Evolutionary conservation across 1,140 invertebrate genomes (phyloP), one percentile per base, ranked within the genome.

Genomic region (Tetramorium parvispinum): DNA sequence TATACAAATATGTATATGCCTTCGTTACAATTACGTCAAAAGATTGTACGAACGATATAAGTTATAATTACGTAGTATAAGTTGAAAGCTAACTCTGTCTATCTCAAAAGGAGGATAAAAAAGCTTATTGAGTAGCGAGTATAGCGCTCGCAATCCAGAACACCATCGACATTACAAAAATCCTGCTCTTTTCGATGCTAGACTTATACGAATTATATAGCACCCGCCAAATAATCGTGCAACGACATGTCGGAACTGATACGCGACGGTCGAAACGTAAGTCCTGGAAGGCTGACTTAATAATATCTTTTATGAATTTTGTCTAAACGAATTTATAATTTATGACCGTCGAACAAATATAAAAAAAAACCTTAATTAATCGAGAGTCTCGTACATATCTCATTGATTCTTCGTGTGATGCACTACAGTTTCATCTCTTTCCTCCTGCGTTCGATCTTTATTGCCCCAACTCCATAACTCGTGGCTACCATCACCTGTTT

Each of bases 381-480:
- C 27, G 8, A 24, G 3, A 46, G 11, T 46, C 18, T 8, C 7
- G 1, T 6, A 55, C 46, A 16, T 10, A 37, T 10, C 0, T 24
- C 89, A 89, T 18, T 90, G 65, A 37, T 82, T 46, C 3, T 91
- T 90, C 7, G 66, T 55, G 0, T 79, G 10, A 79, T 76, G 37
- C 43, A 97, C 96, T 24, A 96, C 94, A n/a, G 97, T 97, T 61
- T 96, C 95, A 4, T 97, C 94, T 73, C 96, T 96, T 89, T 98
- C 97, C 78, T 97, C 97, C 86, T 96, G 94, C 0, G 96, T 91
- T 85, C 98, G 97, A 92, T 98, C 97, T 85, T 97, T 96, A 90
- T 98, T 97, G 0, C 97, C 97, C 97, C 97, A 98, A 0, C 97
- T 97, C 97, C 97, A 98, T 1, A 97, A 94, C 37, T 97, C 96